These are phyloP conservation scores for Saimiri boliviensis DNA, from an alignment of 2,113 vertebrate genomes.

Conservation along the genomic window DNA sequence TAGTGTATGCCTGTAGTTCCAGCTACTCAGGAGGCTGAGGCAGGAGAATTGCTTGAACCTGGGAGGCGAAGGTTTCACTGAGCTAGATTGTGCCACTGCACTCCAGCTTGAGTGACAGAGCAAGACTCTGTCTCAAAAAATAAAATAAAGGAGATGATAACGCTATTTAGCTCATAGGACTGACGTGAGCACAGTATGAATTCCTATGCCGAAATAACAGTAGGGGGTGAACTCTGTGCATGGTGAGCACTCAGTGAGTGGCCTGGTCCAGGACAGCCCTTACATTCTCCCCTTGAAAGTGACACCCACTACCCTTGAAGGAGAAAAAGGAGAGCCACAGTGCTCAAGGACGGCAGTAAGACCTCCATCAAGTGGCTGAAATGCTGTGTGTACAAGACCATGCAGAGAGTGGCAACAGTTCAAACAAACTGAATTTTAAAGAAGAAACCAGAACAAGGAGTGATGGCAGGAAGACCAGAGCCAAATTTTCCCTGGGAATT, in stretches of 20 bases:
- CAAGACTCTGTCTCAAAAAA: too few species aligned
- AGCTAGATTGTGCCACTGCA: too few species aligned
- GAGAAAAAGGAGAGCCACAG: background rate
- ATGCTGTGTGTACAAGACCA: rapidly evolving
- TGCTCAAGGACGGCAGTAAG: background rate
- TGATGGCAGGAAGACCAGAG: background rate
- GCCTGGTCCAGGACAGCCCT: background rate
- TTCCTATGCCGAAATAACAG: rapidly evolving
- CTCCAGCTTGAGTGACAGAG: too few species aligned
- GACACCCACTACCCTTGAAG: background rate
- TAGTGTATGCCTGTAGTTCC: too few species aligned
- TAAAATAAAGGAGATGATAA: too few species aligned
- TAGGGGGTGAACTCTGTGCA: rapidly evolving
- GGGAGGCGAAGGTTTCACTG: too few species aligned
- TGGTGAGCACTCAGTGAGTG: rapidly evolving
- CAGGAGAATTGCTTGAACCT: too few species aligned
- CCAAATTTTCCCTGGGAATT: background rate
- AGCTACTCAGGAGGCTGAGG: too few species aligned
- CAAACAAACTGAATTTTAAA: background rate
- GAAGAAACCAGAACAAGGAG: background rate
- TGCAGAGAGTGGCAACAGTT: background rate
- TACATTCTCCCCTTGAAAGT: background rate
- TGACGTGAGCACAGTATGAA: background rate
- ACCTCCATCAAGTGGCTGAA: background rate
- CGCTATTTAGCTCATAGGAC: background rate